Percentiles rank a stretch among this genome's conserved stretches.
Conservation (phyloP, 2,797 vertebrate genomes). For the Acrossocheilus fasciatus region DNA sequence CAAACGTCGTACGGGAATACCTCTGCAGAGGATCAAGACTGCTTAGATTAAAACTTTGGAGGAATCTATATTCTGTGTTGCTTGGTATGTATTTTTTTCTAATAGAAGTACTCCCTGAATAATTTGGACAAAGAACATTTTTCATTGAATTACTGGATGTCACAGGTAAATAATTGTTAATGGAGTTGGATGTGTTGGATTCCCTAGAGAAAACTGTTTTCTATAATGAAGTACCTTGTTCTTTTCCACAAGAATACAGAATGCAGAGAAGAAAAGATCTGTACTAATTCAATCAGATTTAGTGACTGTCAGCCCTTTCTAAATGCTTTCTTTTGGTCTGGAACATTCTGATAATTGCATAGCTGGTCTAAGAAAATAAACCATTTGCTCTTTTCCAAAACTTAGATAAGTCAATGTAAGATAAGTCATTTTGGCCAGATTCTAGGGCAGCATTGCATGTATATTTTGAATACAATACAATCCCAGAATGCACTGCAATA, state of each 20-base stretch:
- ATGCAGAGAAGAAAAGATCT: neutral
- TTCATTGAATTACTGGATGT: slow-evolving; percentile 33
- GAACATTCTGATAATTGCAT: slow-evolving; percentile 1
- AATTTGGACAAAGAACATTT: slow-evolving; percentile 23
- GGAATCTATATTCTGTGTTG: slow-evolving; percentile 1
- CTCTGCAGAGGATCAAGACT: slow-evolving; percentile 34
- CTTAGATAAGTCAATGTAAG: too few species aligned
- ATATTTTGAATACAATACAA: neutral
- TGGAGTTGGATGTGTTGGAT: neutral
- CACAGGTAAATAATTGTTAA: slow-evolving; percentile 20
- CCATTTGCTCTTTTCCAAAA: neutral
- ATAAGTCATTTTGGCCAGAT: neutral
- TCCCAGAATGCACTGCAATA: neutral
- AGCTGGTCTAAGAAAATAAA: neutral
- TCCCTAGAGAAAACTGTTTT: slow-evolving; percentile 22
- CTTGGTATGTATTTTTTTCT: neutral
- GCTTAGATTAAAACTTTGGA: slow-evolving; percentile 37
- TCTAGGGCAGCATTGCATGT: neutral
- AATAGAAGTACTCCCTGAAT: neutral
- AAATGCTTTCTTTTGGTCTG: neutral
- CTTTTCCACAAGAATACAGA: slow-evolving; percentile 4
- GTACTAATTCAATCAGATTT: neutral
- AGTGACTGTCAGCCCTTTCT: slow-evolving; percentile 6
- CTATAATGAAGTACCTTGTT: slow-evolving; percentile 23
- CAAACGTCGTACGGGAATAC: slow-evolving; percentile 40